Conservation (phyloP, 2,797 vertebrate species). For the Dendrocincla tyrannina region DNA sequence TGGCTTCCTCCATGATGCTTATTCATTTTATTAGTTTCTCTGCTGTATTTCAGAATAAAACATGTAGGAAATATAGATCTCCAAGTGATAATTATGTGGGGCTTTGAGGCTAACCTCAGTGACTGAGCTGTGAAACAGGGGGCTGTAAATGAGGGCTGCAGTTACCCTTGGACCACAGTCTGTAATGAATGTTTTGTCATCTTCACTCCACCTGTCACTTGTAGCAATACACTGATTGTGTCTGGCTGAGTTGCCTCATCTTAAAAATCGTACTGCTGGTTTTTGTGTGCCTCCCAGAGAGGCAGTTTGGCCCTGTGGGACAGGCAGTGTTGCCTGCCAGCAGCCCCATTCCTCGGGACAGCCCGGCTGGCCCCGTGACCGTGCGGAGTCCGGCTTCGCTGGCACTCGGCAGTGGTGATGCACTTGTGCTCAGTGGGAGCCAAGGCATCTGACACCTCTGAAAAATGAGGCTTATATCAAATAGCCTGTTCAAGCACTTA, state of each 20-base stretch:
- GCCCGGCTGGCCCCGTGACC: background rate
- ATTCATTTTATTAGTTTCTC: background rate
- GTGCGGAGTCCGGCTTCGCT: rapidly evolving
- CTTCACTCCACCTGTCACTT: background rate
- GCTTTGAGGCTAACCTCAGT: background rate
- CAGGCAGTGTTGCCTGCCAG: background rate
- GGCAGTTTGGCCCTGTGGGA: background rate
- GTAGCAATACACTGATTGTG: background rate
- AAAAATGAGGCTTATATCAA: background rate
- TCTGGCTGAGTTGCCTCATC: background rate
- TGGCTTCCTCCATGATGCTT: background rate
- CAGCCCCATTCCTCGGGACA: rapidly evolving
- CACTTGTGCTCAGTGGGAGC: background rate
- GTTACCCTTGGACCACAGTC: background rate
- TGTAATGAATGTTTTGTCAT: rapidly evolving
- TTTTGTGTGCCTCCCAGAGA: background rate
- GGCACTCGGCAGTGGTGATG: rapidly evolving
- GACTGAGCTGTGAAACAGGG: background rate
- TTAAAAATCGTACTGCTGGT: rapidly evolving
- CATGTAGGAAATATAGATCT: background rate
- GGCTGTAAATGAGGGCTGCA: background rate
- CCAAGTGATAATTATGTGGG: background rate
- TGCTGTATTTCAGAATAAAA: background rate
- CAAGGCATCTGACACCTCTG: background rate
- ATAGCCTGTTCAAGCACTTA: background rate